These are phyloP conservation scores for Blennius ocellaris DNA, from an alignment of 2,113 vertebrate species.

Conservation along the genomic window DNA sequence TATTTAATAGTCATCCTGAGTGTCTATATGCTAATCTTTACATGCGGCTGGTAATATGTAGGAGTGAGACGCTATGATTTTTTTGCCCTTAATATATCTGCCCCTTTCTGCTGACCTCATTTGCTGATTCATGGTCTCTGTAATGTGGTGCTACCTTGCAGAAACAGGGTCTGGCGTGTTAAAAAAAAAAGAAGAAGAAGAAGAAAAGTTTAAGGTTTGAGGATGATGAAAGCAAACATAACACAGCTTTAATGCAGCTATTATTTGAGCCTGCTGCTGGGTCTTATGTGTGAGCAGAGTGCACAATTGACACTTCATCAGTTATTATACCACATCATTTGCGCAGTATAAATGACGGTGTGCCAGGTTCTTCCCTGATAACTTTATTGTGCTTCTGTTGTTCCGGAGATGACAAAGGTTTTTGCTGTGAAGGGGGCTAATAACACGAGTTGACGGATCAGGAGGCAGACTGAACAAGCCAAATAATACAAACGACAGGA, in stretches of 20 bases:
- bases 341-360: constrained; percentile 21
- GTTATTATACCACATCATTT: constrained; percentile 12
- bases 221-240: constrained; percentile 50
- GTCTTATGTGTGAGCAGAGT: constrained; percentile 26
- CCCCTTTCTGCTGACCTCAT: constrained; percentile 55
- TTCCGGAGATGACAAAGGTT: constrained; percentile 12
- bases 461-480: constrained; percentile 30
- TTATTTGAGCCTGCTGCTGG: constrained; percentile 24
- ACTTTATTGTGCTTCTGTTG: constrained; percentile 8
- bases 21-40: constrained; percentile 46
- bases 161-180: constrained; percentile 53
- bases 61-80: constrained; percentile 45
- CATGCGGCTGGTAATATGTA: constrained; percentile 38
- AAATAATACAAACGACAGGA: constrained; percentile 46
- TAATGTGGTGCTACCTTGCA: constrained; percentile 50
- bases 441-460: constrained; percentile 41
- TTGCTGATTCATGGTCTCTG: constrained; percentile 57
- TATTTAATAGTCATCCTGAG: constrained; percentile 24
- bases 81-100: constrained; percentile 35
- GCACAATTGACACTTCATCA: constrained; percentile 10
- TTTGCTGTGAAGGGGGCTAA: constrained; percentile 12
- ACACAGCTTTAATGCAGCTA: constrained; percentile 17
- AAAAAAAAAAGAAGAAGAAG: neutral
- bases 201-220: constrained; percentile 46
- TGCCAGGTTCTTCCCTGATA: neutral